Percentiles rank a stretch among this genome's conserved stretches.
Conservation (phyloP, 2,888 invertebrate genomes). For the Drosophila anceps region DNA sequence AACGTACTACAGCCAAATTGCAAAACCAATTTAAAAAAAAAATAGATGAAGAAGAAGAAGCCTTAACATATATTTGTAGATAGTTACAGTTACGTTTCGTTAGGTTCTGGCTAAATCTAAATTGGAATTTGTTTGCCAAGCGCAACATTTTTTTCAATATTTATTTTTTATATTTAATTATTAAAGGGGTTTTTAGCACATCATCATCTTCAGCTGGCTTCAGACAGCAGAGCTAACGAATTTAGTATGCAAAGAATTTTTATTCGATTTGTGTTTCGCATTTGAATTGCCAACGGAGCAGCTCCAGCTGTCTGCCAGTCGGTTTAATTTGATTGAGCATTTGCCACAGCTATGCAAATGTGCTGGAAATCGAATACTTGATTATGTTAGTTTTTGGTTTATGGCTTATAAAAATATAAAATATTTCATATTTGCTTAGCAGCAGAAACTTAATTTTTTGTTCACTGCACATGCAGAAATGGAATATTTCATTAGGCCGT, state of each 20-base stretch:
- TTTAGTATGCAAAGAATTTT: slow-evolving; percentile 52
- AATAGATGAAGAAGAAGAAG: slow-evolving; percentile 16
- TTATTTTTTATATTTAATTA: slow-evolving; percentile 57
- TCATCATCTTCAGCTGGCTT: slow-evolving; percentile 21
- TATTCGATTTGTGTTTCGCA: slow-evolving; percentile 39
- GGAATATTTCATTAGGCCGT: neutral
- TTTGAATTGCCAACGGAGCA: slow-evolving; percentile 12
- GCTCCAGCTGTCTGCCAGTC: slow-evolving; percentile 1
- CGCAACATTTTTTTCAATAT: slow-evolving; percentile 37
- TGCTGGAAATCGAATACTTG: slow-evolving; percentile 22
- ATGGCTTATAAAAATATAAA: slow-evolving; percentile 3
- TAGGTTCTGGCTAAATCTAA: slow-evolving; percentile 50
- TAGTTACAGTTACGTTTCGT: slow-evolving; percentile 56
- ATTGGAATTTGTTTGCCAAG: slow-evolving; percentile 52
- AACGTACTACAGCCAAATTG: slow-evolving; percentile 52
- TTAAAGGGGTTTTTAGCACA: slow-evolving; percentile 27
- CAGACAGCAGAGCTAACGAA: slow-evolving; percentile 47
- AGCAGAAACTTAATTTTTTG: neutral
- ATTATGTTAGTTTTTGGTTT: slow-evolving; percentile 13
- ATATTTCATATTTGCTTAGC: neutral
- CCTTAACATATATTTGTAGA: slow-evolving; percentile 54
- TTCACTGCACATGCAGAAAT: neutral
- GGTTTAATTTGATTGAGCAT: slow-evolving; percentile 57
- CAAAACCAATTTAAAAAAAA: slow-evolving; percentile 71
- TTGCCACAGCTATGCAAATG: slow-evolving; percentile 23